Conservation (phyloP, 2,888 invertebrate genomes). For the Noctua janthe region DNA sequence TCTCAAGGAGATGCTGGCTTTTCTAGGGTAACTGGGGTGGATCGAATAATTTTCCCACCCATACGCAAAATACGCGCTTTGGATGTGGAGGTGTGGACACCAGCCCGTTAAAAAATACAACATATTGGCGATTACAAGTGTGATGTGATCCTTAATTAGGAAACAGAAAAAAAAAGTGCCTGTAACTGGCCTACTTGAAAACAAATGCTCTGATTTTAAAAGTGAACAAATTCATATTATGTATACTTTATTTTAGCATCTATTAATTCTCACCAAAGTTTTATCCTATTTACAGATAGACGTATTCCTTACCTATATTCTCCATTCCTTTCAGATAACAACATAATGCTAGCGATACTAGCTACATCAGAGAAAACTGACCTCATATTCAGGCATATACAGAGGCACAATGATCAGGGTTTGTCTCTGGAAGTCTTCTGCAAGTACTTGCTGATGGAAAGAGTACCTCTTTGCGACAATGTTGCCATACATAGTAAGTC, state of each 20-base stretch:
- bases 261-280: not conserved
- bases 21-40: too few species aligned
- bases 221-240: not conserved
- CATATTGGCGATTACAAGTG: too few species aligned
- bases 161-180: not conserved
- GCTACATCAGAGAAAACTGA: conserved; percentile 77
- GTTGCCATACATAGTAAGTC: conserved; percentile 76
- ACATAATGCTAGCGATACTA: conserved; percentile 74
- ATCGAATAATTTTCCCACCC: too few species aligned
- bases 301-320: not conserved
- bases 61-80: too few species aligned
- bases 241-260: not conserved
- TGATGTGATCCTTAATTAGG: not conserved
- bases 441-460: conserved; percentile 78
- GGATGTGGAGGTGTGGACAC: too few species aligned
- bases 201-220: too few species aligned
- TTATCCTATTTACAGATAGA: not conserved
- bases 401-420: conserved; percentile 49
- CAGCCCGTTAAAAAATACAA: too few species aligned
- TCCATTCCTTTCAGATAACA: conserved; percentile 69
- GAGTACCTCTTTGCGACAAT: conserved; percentile 65
- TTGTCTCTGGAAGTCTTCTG: conserved; percentile 73
- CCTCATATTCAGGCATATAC: conserved; percentile 75
- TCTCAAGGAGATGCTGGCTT: too few species aligned
- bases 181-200: too few species aligned